phyloP scores from a whole-genome alignment of 2,113 vertebrate species.

The Macroglossus sobrinus region DNA sequence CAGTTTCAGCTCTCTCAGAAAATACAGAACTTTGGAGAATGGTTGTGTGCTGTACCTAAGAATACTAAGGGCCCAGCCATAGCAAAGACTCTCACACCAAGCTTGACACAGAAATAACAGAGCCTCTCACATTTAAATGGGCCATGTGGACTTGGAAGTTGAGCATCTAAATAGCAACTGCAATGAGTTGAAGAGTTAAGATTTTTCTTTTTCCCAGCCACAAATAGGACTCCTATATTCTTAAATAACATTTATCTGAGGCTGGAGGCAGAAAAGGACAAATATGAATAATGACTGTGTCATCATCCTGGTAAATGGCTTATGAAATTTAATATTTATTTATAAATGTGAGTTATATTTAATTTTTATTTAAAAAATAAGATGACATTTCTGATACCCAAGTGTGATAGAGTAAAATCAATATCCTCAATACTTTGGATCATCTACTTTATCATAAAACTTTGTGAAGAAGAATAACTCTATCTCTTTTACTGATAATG shows the following conservation, averaged over 20 bases:
- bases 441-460: neutral
- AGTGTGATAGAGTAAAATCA: neutral
- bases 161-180: neutral
- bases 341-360: neutral
- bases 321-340: neutral
- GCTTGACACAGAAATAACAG: neutral
- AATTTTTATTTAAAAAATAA: constrained; percentile 23
- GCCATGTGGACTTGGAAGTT: neutral
- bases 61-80: neutral
- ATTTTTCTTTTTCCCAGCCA: neutral
- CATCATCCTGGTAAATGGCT: neutral
- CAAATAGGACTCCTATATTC: neutral
- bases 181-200: neutral
- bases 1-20: neutral
- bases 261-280: neutral
- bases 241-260: neutral
- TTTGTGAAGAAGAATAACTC: neutral
- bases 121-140: neutral
- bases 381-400: neutral
- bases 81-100: neutral
- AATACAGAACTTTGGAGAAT: neutral
- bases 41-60: neutral
- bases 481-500: neutral
- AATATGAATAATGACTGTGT: neutral
- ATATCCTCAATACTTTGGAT: neutral